Evolutionary conservation across 2,797 vertebrate species (phyloP).

Genomic region (Scarus forsteni): DNA sequence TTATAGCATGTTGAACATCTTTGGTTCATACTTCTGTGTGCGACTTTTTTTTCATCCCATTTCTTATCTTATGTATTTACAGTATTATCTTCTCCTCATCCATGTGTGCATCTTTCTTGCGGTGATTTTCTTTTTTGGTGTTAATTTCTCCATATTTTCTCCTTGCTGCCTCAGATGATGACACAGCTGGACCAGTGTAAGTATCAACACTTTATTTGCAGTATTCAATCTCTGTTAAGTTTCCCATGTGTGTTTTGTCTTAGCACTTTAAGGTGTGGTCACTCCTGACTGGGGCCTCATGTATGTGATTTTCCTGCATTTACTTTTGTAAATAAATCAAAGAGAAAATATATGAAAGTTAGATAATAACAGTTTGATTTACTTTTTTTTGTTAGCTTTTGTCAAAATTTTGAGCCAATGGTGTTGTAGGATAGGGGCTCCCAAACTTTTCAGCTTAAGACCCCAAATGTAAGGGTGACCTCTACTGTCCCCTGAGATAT

Average conservation of each 20-base stretch:
- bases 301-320: conserved; percentile 7
- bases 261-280: conserved; percentile 27
- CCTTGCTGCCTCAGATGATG: conserved; percentile 89
- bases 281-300: conserved; percentile 9
- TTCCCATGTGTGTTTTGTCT: conserved; percentile 28
- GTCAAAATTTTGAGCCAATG: too few species aligned
- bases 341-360: conserved; percentile 10
- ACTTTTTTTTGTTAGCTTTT: too few species aligned
- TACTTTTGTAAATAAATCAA: too few species aligned
- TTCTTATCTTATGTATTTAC: neutral
- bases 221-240: conserved; percentile 21
- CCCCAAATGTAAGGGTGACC: too few species aligned
- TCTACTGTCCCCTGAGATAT: too few species aligned
- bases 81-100: conserved; percentile 32
- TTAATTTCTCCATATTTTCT: conserved; percentile 76
- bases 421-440: too few species aligned
- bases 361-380: neutral
- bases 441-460: too few species aligned
- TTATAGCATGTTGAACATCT: conserved; percentile 37
- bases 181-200: conserved; percentile 97
- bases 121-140: conserved; percentile 51
- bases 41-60: conserved; percentile 39
- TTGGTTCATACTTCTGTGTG: conserved; percentile 16
- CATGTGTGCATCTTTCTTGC: conserved; percentile 31
- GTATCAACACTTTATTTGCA: conserved; percentile 66